Evolutionary conservation across 1,140 invertebrate species (phyloP).

Genomic region (Solen grandis): DNA sequence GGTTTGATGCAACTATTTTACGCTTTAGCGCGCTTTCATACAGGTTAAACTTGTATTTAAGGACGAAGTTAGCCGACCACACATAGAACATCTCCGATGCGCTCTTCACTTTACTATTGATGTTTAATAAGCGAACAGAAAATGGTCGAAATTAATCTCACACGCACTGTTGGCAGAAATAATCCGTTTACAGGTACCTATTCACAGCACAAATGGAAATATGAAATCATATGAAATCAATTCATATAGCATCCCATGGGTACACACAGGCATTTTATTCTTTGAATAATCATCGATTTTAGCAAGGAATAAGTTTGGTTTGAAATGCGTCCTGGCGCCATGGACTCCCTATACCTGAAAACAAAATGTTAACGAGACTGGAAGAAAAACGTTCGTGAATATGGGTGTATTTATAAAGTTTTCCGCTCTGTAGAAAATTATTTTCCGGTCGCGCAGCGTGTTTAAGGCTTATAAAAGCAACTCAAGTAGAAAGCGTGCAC

Average conservation of each 20-base stretch:
- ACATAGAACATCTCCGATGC: too few relatives aligned
- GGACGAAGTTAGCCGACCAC: too few relatives aligned
- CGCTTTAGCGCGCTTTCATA: too few relatives aligned
- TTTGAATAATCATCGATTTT: conserved; percentile 26
- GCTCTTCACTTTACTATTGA: too few relatives aligned
- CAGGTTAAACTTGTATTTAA: too few relatives aligned
- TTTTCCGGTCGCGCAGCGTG: conserved; percentile 49
- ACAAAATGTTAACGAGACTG: conserved; percentile 6
- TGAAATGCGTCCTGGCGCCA: conserved; percentile 27
- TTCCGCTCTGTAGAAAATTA: conserved; percentile 52
- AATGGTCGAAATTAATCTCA: conserved; percentile 33
- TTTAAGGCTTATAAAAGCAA: conserved; percentile 39
- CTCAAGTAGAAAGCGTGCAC: conserved; percentile 19
- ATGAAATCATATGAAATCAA: conserved; percentile 18
- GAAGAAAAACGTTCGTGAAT: conserved; percentile 33
- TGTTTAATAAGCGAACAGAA: too few relatives aligned
- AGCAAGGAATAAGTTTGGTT: conserved; percentile 9
- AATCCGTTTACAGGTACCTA: conserved; percentile 40
- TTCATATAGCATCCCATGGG: not conserved
- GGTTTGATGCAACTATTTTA: too few relatives aligned
- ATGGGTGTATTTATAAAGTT: conserved; percentile 41
- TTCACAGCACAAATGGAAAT: conserved; percentile 42
- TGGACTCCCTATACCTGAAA: conserved; percentile 9
- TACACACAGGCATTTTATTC: conserved; percentile 14
- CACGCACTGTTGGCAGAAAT: conserved; percentile 21